These are phyloP conservation scores for Colius striatus DNA, from an alignment of 2,113 vertebrate species.

Conservation along the genomic window DNA sequence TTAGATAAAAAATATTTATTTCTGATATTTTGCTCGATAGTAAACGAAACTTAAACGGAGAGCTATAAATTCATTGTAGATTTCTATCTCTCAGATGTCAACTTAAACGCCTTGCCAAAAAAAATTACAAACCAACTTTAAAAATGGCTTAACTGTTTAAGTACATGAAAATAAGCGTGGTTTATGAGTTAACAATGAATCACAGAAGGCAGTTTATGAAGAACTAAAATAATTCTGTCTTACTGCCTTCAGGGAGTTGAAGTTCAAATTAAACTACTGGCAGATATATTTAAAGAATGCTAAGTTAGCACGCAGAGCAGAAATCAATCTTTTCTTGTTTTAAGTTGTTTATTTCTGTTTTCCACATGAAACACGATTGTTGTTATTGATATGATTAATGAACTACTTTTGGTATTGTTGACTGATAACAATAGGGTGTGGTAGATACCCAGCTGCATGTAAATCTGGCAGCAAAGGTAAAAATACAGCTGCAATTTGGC, in stretches of 20 bases:
- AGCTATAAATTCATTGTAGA: constrained; percentile 67
- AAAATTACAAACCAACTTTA: constrained; percentile 65
- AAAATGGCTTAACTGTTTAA: constrained; percentile 75
- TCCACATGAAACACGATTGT: constrained; percentile 66
- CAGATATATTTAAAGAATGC: constrained; percentile 76
- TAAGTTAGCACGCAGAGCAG: constrained; percentile 66
- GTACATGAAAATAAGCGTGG: constrained; percentile 69
- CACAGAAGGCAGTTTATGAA: constrained; percentile 77
- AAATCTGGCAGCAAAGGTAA: constrained; percentile 74
- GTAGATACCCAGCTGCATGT: constrained; percentile 83
- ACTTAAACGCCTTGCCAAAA: constrained; percentile 71
- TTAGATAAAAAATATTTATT: constrained; percentile 70
- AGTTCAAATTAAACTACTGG: constrained; percentile 80
- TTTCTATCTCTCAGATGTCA: constrained; percentile 74
- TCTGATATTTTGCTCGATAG: constrained; percentile 58
- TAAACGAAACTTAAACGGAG: constrained; percentile 45
- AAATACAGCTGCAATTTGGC: constrained; percentile 82
- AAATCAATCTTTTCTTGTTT: constrained; percentile 44
- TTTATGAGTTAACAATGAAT: constrained; percentile 82
- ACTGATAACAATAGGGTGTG: constrained; percentile 82
- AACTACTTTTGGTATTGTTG: constrained; percentile 52
- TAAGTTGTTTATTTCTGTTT: constrained; percentile 66
- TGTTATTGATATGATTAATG: constrained; percentile 66
- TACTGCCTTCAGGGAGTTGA: constrained; percentile 78
- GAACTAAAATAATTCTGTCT: constrained; percentile 78